These are phyloP conservation scores for Petrolisthes manimaculis DNA, from an alignment of 2,888 invertebrate species.

Conservation along the genomic window DNA sequence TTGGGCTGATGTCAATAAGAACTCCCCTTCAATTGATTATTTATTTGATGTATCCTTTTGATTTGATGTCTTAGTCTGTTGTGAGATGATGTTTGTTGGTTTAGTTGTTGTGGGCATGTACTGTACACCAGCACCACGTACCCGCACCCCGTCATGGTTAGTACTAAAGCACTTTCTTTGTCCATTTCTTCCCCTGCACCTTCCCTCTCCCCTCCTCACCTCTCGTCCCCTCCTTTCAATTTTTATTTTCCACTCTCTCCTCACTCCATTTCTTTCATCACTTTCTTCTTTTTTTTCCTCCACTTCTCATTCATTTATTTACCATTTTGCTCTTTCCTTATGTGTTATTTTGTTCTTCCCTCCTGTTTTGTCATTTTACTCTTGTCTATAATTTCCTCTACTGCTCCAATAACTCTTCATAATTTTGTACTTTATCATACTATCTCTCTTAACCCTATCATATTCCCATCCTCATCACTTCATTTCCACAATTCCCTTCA, in stretches of 20 bases:
- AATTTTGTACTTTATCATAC: too few relatives aligned
- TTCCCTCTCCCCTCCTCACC: background rate
- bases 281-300: background rate
- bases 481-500: background rate
- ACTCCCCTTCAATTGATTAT: background rate
- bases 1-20: background rate
- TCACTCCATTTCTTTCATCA: background rate
- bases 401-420: too few relatives aligned
- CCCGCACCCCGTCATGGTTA: constrained; percentile 1
- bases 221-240: background rate
- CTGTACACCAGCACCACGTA: background rate
- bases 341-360: background rate
- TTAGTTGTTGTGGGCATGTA: background rate
- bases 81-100: background rate
- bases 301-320: constrained; percentile 6
- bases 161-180: constrained; percentile 25
- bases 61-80: background rate
- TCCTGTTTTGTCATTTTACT: background rate
- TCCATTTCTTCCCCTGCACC: background rate
- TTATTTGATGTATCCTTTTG: background rate
- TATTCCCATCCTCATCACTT: background rate
- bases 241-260: background rate
- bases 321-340: background rate
- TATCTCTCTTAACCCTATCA: background rate
- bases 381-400: background rate